Base-by-base conservation (phyloP, 2,888 invertebrate species). In the Chymomyza fuscimana region DNA sequence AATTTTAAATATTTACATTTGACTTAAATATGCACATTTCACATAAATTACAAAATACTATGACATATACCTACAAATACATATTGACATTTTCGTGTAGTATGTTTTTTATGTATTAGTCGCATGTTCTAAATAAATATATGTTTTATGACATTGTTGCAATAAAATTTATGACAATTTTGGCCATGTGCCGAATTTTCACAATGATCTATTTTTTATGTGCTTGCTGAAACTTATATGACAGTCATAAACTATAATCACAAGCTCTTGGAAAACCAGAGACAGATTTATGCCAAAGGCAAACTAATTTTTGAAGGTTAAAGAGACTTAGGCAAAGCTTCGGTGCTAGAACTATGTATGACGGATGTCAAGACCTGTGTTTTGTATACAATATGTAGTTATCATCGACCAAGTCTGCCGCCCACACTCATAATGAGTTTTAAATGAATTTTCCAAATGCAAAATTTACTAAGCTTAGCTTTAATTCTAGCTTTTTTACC, bases 1-100 rank as follows among this genome's bases (percentile, higher is more conserved):
- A 67, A 83, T 83, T 82, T 83, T 86, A 87, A 86, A 83, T 83
- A 87, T 83, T 83, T 83, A 87, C 88, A 86, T 83, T 81, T 73
- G 72, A 87, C 88, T 83, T 83, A 86, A 83, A 86, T 87, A 83
- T 83, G 81, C 88, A 84, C 73, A 87, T 77, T 86, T 83, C 72
- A 75, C 88, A 83, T 83, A 83, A 83, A 87, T 83, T 87, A 80
- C 82, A 81, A 77, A 83, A 83, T 56, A 56, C 77, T 86, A 80
- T 73, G 54, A 29, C 59, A 56, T 56, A 56, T 22, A 32, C 54
- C 40, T 60, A 67, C 51, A 62, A 40, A 16, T 60, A 67, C 58
- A 65, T 65, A 65, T 25, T 32, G 63, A 51, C 67, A 61, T 63
- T 46, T 52, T 29, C 50, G 62, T 63, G 54, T 67, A 61, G 32